These are phyloP conservation scores for Ormyrus labotus DNA, from an alignment of 2,888 invertebrate genomes.

Conservation along the genomic window DNA sequence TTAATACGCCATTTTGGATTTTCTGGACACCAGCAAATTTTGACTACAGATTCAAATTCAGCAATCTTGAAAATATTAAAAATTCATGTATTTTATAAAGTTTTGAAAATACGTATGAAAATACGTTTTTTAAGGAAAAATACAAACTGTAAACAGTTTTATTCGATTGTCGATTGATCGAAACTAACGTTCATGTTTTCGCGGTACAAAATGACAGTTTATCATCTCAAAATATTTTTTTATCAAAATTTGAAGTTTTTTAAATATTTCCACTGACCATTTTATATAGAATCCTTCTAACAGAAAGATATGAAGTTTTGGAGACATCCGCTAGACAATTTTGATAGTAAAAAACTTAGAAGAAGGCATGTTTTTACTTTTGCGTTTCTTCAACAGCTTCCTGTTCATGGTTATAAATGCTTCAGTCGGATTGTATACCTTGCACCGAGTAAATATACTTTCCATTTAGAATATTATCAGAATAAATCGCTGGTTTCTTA, in stretches of 20 bases:
- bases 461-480: neutral
- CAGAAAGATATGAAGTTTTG: constrained; percentile 38
- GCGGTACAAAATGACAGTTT: constrained; percentile 46
- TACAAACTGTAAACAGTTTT: neutral
- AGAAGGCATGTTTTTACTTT: constrained; percentile 62
- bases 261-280: too few relatives aligned
- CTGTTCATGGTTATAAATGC: constrained; percentile 64
- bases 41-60: too few relatives aligned
- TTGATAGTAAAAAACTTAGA: constrained; percentile 3
- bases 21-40: too few relatives aligned
- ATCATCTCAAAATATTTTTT: constrained; percentile 22
- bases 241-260: constrained; percentile 57
- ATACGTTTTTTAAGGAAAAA: too few relatives aligned
- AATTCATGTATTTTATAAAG: too few relatives aligned
- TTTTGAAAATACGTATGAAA: too few relatives aligned
- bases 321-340: neutral
- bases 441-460: constrained; percentile 64
- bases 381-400: constrained; percentile 65
- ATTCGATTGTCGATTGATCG: constrained; percentile 49
- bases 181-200: constrained; percentile 9
- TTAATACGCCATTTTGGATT: too few relatives aligned
- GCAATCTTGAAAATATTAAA: too few relatives aligned
- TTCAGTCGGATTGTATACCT: constrained; percentile 62
- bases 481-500: too few relatives aligned
- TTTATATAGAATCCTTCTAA: neutral